Evolutionary conservation across 2,113 vertebrate species (phyloP), one percentile per base, ranked within the genome.

Genomic region (Sphaerodactylus townsendi): DNA sequence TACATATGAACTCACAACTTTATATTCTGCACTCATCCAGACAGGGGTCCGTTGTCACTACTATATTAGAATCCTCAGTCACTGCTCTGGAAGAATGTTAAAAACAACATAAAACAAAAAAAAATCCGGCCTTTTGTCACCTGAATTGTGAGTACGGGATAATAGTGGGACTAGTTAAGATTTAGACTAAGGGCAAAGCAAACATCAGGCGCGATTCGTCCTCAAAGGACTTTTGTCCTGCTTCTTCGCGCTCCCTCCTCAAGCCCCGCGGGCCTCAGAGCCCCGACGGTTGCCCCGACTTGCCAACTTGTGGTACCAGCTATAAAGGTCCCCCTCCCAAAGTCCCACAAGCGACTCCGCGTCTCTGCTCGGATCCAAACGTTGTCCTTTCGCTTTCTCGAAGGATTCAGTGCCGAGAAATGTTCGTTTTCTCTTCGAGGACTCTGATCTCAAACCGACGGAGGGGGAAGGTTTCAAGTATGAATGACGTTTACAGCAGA

Each of bases 391-490:
- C 48, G 65, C 78, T 76, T 68, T 85, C 82, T n/a, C 1, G 0
- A 41, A 50, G 83, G 81, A 74, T 56, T n/a, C 90, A 80, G 89
- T 83, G 50, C 91, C 75, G 21, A 71, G 79, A 77, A 71, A 28
- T 30, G 62, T 69, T 37, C 37, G 39, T 23, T 72, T 74, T 68
- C 30, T 72, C 48, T 37, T 0, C 2, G 2, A 35, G 8, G 76
- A 75, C 2, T 0, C 5, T 17, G 72, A 37, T 35, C 87, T 62
- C 3, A 68, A 69, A 69, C 73, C 2, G n/a, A 33, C 2, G 30
- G 39, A 23, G 37, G 21, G 39, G 25, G 82, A 66, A 82, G 87
- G 89, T 75, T 94, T 95, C 94, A 95, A 95, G 94, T 95, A 92
- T 90, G 90, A 90, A 41, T 78, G 88, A 87, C 84, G 74, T 89